Percentiles rank a stretch among this genome's conserved stretches.
phyloP scores from a whole-genome alignment of 2,797 vertebrate species.

The Fundulus diaphanus region DNA sequence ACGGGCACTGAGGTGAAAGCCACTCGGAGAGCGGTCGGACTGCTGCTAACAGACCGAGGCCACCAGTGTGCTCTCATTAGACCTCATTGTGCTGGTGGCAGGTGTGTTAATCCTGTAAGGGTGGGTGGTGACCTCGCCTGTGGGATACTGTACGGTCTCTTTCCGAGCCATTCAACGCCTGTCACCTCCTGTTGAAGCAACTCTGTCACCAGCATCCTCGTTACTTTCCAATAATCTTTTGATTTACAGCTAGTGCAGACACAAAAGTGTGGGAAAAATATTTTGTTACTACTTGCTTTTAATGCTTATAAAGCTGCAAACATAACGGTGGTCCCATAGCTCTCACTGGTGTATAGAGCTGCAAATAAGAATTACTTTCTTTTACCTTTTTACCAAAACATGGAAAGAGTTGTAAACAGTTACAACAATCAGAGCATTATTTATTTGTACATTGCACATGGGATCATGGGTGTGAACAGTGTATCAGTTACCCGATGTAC shows the following conservation, averaged over 20 bases:
- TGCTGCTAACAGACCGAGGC: slow-evolving; percentile 48
- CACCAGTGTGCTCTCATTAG: slow-evolving; percentile 65
- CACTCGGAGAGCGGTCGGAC: slow-evolving; percentile 52
- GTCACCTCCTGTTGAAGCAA: slow-evolving; percentile 55
- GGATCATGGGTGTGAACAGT: slow-evolving; percentile 54
- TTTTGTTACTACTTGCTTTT: slow-evolving; percentile 1
- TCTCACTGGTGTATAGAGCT: not conserved
- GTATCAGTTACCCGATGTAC: slow-evolving; percentile 69
- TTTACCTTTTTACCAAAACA: not conserved
- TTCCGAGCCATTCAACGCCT: slow-evolving; percentile 39
- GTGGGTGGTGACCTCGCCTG: slow-evolving; percentile 55
- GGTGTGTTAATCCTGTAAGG: slow-evolving; percentile 73
- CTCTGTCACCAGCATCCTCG: slow-evolving; percentile 53
- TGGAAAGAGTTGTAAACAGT: not conserved
- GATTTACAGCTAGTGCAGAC: slow-evolving; percentile 6
- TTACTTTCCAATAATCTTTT: slow-evolving; percentile 40
- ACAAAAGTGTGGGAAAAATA: not conserved
- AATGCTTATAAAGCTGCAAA: not conserved
- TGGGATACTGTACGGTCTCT: slow-evolving; percentile 62
- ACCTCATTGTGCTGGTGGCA: slow-evolving; percentile 62
- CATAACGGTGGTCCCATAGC: not conserved
- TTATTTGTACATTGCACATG: slow-evolving; percentile 35
- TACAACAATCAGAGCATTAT: slow-evolving; percentile 1
- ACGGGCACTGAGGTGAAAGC: slow-evolving; percentile 49
- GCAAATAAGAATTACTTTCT: not conserved